These are phyloP conservation scores for Eustalomyia histrio DNA, from an alignment of 2,888 invertebrate genomes.

Conservation along the genomic window DNA sequence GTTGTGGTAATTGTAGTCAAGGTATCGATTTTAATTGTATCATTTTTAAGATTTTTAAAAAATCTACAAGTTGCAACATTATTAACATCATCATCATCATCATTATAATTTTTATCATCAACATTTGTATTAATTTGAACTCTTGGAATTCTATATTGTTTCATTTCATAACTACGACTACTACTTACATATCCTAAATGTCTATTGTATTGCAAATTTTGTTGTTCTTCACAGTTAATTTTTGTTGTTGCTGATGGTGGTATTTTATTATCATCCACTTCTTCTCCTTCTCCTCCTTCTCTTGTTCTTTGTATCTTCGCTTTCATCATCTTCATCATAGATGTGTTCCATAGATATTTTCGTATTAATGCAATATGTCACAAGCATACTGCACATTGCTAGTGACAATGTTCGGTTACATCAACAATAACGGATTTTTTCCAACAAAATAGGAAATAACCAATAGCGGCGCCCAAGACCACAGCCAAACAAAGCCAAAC, in stretches of 20 bases:
- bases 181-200: constrained; percentile 31
- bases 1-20: constrained; percentile 25
- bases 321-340: constrained; percentile 5
- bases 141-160: constrained; percentile 44
- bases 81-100: constrained; percentile 19
- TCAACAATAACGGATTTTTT: constrained; percentile 95
- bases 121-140: constrained; percentile 36
- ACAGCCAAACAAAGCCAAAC: constrained; percentile 95
- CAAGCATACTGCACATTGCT: constrained; percentile 75
- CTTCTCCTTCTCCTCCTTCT: background rate
- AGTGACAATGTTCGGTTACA: constrained; percentile 97
- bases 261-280: background rate
- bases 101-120: constrained; percentile 16
- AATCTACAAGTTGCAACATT: background rate
- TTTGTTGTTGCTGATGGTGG: constrained; percentile 40
- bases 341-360: constrained; percentile 44
- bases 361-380: constrained; percentile 57
- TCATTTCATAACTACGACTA: constrained; percentile 29
- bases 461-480: constrained; percentile 91
- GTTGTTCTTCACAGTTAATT: constrained; percentile 33
- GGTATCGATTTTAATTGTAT: constrained; percentile 63
- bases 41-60: constrained; percentile 49
- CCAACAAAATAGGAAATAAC: constrained; percentile 98
- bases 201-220: constrained; percentile 46
- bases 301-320: background rate